phyloP scores from a whole-genome alignment of 2,888 invertebrate genomes.

The Zootermopsis nevadensis region DNA sequence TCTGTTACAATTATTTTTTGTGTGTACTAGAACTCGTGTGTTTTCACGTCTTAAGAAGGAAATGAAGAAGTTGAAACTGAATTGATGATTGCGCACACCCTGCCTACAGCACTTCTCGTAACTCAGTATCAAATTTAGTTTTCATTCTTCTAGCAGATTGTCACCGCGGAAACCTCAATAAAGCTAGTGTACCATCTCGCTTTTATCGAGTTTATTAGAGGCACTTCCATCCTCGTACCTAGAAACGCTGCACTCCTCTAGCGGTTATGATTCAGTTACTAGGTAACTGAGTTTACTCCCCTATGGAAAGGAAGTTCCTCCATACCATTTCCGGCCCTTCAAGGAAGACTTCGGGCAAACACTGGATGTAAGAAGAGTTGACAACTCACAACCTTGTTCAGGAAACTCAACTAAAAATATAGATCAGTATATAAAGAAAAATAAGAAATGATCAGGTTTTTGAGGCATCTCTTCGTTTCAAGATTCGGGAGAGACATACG shows the following conservation, averaged over 20 bases:
- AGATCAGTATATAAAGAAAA: neutral
- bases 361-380: conserved; percentile 20
- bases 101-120: neutral
- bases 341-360: neutral
- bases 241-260: neutral
- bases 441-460: conserved; percentile 27
- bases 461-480: neutral
- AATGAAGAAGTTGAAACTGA: neutral
- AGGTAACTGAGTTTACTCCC: conserved; percentile 36
- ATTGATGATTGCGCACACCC: neutral
- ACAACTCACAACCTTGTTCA: conserved; percentile 4
- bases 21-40: neutral
- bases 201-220: conserved; percentile 43
- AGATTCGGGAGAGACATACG: neutral
- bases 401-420: conserved; percentile 24
- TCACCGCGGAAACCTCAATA: conserved; percentile 7
- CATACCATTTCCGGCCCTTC: neutral
- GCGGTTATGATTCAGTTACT: conserved; percentile 40
- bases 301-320: conserved; percentile 26
- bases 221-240: conserved; percentile 19
- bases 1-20: too few relatives aligned
- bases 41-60: neutral
- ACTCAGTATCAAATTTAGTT: neutral
- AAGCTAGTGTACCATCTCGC: neutral
- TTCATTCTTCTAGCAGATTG: neutral